Base-by-base conservation (phyloP, 1,140 invertebrate genomes). In the Dinoponera quadriceps region DNA sequence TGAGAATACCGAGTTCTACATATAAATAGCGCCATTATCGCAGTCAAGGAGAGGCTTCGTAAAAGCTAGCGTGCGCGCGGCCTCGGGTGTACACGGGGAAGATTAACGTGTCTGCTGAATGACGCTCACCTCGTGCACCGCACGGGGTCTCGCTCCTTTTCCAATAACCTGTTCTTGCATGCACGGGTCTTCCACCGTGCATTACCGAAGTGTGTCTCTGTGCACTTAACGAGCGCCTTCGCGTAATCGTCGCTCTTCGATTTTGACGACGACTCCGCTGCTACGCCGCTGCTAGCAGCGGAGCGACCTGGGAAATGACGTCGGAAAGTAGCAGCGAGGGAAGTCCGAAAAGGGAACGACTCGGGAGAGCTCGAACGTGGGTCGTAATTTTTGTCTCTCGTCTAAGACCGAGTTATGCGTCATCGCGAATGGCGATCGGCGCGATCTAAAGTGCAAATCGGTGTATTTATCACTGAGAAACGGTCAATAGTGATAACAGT, bases 1-100 rank as follows among this genome's bases (percentile, higher is more conserved):
- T 75, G 82, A 78, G 72, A 83, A 83, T 55, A 77, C 62, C 27
- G 44, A 66, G 86, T 83, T 88, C 77, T 89, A 90, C 88, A 90
- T 89, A 90, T 87, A 90, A 89, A 90, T 86, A 86, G 83, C 66
- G 74, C 69, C 83, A 91, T 91, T 90, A 90, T 74, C 86, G 84
- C 62, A 69, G 57, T 72, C 57, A 63, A 88, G 86, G 65, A 82
- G 84, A 85, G 87, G 74, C n/a, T n/a, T 83, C 82, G 88, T 87
- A 66, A 74, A 85, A 68, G 73, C 54, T 59, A 80, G 44, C 25
- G 65, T n/a, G n/a, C 33, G 75, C 60, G 16, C 16, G 13, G 48
- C 29, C 65, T 51, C 75, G 54, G 65, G 66, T 57, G 54, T 65
- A 66, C 49, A 51, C 74, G 44, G 49, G 22, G 62, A 49, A 69